Percentiles rank a stretch among this genome's conserved stretches.
Conservation (phyloP, 2,888 invertebrate genomes). For the Xestia sexstrigata region DNA sequence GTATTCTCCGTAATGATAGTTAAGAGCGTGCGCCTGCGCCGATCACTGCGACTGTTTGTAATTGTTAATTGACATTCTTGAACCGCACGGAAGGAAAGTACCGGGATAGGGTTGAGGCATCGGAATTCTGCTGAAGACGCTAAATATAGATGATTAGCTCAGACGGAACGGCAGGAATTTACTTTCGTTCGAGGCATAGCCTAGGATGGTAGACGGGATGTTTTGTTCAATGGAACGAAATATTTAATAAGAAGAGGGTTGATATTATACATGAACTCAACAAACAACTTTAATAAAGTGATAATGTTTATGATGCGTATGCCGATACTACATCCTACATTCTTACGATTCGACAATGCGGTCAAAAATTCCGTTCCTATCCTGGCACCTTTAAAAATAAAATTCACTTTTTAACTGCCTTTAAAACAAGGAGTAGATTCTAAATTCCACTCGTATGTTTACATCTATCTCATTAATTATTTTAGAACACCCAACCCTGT, state of each 20-base stretch:
- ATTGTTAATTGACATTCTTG: constrained; percentile 79
- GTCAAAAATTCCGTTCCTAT: neutral
- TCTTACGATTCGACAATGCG: neutral
- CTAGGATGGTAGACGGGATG: neutral
- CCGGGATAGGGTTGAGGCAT: constrained; percentile 55
- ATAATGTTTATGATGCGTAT: neutral
- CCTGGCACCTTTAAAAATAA: neutral
- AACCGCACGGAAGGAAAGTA: constrained; percentile 77
- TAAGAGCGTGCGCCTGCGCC: constrained; percentile 68
- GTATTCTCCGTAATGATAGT: constrained; percentile 49
- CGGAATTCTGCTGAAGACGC: constrained; percentile 67
- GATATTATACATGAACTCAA: neutral
- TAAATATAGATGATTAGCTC: constrained; percentile 45
- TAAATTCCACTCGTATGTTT: neutral
- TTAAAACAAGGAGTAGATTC: neutral
- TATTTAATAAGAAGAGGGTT: constrained; percentile 9
- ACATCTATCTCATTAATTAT: neutral
- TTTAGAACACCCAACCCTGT: constrained; percentile 5
- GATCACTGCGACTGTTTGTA: constrained; percentile 73
- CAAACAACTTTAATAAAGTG: constrained; percentile 9
- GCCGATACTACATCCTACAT: neutral
- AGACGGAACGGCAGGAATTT: constrained; percentile 31
- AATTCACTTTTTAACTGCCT: neutral
- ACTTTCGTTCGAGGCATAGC: constrained; percentile 30
- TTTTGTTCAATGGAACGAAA: constrained; percentile 14